phyloP scores from a whole-genome alignment of 2,888 invertebrate genomes.

The Himalopsyche kuldschensis region DNA sequence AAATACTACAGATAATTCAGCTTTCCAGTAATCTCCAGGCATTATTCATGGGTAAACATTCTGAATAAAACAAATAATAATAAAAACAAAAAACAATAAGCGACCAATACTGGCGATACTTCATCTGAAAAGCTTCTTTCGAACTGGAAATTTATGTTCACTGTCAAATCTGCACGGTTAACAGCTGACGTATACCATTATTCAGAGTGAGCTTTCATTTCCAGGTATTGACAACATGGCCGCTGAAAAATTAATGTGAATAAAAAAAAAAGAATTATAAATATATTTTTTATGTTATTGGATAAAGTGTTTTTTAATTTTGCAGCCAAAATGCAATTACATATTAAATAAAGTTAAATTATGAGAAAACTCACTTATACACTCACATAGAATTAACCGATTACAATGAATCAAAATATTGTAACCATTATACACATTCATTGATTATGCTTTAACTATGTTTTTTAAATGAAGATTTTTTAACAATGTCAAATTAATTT shows the following conservation, averaged over 20 bases:
- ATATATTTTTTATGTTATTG: too few species aligned
- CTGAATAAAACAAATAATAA: not conserved
- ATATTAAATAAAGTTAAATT: too few species aligned
- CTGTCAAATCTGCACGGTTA: conserved; percentile 28
- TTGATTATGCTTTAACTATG: too few species aligned
- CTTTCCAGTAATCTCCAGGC: not conserved
- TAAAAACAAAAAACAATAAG: not conserved
- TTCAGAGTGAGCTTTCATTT: conserved; percentile 27
- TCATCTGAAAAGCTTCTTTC: conserved; percentile 12
- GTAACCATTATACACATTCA: too few species aligned
- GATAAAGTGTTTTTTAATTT: too few species aligned
- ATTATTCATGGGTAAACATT: not conserved
- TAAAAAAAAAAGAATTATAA: too few species aligned
- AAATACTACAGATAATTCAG: not conserved
- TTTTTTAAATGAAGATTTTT: too few species aligned
- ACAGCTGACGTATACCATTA: conserved; percentile 28
- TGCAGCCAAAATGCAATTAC: too few species aligned
- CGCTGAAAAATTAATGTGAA: not conserved
- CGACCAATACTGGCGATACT: conserved; percentile 2
- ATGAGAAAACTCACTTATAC: too few species aligned
- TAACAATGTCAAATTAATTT: too few species aligned
- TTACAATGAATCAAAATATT: too few species aligned
- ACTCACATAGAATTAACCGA: too few species aligned
- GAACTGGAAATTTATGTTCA: conserved; percentile 21
- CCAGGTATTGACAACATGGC: not conserved